Evolutionary conservation across 1,140 invertebrate genomes (phyloP).

Genomic region (Pseudobourletiella spinata): DNA sequence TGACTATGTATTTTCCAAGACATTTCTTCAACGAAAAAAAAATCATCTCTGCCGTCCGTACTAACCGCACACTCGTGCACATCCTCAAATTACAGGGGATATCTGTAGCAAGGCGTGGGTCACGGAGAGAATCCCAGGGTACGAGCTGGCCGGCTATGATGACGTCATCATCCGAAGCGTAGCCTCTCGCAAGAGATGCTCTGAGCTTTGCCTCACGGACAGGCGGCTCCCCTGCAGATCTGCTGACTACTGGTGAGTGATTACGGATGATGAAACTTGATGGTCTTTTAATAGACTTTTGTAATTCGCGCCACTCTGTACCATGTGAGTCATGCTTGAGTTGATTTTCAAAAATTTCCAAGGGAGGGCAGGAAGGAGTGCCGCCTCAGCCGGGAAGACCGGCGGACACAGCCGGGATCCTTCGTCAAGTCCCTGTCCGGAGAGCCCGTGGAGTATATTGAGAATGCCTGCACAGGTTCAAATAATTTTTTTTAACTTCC

Average conservation of each 20-base stretch:
- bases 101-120: slow-evolving; percentile 36
- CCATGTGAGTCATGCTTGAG: too few species aligned
- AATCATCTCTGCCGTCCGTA: too few species aligned
- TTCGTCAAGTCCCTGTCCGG: slow-evolving; percentile 38
- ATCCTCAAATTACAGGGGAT: slow-evolving; percentile 33
- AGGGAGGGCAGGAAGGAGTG: slow-evolving; percentile 39
- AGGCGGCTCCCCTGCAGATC: slow-evolving; percentile 37
- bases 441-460: slow-evolving; percentile 44
- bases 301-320: not conserved
- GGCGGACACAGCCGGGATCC: slow-evolving; percentile 40
- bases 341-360: too few species aligned
- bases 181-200: slow-evolving; percentile 39
- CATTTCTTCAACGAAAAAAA: too few species aligned
- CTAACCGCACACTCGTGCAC: too few species aligned
- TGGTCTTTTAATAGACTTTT: not conserved
- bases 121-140: slow-evolving; percentile 42
- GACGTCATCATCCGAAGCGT: slow-evolving; percentile 40
- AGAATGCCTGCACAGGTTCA: slow-evolving; percentile 42
- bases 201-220: slow-evolving; percentile 40
- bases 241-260: slow-evolving; percentile 38
- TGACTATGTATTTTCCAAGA: too few species aligned
- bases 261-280: too few species aligned
- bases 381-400: slow-evolving; percentile 41
- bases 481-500: not conserved
- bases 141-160: slow-evolving; percentile 41